phyloP scores from a whole-genome alignment of 35 echinoderm and acorn worm species.

The Hemicentrotus pulcherrimus region DNA sequence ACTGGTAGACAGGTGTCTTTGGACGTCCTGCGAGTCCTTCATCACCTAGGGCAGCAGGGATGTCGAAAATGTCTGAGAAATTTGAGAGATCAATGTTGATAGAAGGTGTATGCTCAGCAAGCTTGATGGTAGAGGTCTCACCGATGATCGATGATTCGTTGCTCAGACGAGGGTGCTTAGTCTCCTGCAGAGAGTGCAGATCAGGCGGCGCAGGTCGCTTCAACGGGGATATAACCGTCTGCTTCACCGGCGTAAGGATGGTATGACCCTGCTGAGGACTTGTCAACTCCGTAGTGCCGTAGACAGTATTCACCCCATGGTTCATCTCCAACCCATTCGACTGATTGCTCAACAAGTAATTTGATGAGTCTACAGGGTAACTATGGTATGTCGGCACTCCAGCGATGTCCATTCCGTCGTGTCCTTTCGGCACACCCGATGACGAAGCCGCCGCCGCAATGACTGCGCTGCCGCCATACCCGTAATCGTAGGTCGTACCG shows the following conservation, averaged over 20 bases:
- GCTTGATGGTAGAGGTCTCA: slow-evolving; percentile 63
- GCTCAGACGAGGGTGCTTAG: slow-evolving; percentile 43
- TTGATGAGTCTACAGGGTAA: slow-evolving; percentile 30
- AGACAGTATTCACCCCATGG: not conserved
- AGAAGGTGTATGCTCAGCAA: slow-evolving; percentile 72
- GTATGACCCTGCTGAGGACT: slow-evolving; percentile 29
- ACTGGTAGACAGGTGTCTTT: slow-evolving; percentile 80
- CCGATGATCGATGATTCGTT: not conserved
- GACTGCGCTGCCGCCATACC: not conserved
- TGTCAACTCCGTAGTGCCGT: slow-evolving; percentile 22
- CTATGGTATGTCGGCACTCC: slow-evolving; percentile 14
- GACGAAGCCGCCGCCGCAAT: not conserved
- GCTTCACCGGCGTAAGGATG: slow-evolving; percentile 58
- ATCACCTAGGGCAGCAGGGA: slow-evolving; percentile 65
- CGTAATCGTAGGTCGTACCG: slow-evolving; percentile 38
- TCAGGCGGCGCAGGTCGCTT: slow-evolving; percentile 75
- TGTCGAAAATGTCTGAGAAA: slow-evolving; percentile 93
- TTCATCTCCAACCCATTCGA: slow-evolving; percentile 25
- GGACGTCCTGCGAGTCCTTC: slow-evolving; percentile 89
- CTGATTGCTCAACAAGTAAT: not conserved
- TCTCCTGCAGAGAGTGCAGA: slow-evolving; percentile 53
- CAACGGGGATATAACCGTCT: slow-evolving; percentile 9
- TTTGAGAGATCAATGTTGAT: slow-evolving; percentile 87
- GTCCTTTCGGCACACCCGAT: not conserved
- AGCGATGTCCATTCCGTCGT: not conserved